phyloP scores from a whole-genome alignment of 2,888 invertebrate genomes.

The Eurois occulta region DNA sequence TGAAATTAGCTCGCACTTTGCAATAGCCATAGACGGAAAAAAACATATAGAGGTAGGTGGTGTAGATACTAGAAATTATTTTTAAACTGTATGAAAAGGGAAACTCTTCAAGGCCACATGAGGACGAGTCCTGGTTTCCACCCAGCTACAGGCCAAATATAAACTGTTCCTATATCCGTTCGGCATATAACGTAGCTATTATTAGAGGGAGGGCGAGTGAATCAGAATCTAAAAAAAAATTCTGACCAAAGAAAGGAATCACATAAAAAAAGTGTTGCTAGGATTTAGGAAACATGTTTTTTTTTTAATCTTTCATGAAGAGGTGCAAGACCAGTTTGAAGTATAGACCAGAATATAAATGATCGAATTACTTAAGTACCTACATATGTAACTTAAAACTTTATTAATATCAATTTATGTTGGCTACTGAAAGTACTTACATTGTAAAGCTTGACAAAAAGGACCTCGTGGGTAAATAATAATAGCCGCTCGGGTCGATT shows the following conservation, averaged over 20 bases:
- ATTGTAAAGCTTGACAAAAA: neutral
- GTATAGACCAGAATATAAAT: neutral
- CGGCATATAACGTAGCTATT: slow-evolving; percentile 22
- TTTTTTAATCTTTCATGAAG: neutral
- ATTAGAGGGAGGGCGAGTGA: slow-evolving; percentile 19
- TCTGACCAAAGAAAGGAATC: slow-evolving; percentile 2
- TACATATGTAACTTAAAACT: neutral
- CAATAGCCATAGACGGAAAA: neutral
- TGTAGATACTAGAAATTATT: neutral
- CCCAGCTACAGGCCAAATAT: slow-evolving; percentile 11
- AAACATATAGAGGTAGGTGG: neutral
- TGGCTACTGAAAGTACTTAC: neutral
- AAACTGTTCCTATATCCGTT: slow-evolving; percentile 21
- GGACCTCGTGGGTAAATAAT: too few species aligned
- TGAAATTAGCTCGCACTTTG: neutral
- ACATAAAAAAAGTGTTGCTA: neutral
- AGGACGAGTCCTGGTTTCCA: neutral
- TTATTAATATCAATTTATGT: neutral
- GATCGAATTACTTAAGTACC: neutral
- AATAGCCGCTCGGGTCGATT: too few species aligned
- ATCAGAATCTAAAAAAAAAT: slow-evolving; percentile 27
- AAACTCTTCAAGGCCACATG: neutral
- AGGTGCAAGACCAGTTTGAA: neutral
- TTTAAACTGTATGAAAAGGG: neutral
- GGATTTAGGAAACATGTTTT: neutral